A percentile compares a stretch with the other conserved stretches of the same genome.
These are phyloP conservation scores for Tychaedon coryphoeus DNA, from an alignment of 2,113 vertebrate genomes.

Conservation along the genomic window DNA sequence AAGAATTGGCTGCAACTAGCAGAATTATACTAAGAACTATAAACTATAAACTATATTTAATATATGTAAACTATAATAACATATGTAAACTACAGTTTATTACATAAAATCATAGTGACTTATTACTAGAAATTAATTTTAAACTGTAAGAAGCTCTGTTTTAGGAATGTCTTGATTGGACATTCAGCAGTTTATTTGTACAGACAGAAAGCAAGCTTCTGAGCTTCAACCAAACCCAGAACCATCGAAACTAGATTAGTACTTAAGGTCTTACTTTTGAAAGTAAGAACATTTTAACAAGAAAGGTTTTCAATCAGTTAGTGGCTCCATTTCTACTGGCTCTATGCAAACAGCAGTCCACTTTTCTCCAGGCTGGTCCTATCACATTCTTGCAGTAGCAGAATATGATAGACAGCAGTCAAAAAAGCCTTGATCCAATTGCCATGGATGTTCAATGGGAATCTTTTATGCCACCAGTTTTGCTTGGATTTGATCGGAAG, in stretches of 20 bases:
- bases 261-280: neutral
- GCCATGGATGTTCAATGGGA: neutral
- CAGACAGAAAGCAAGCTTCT: neutral
- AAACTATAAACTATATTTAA: too few species aligned
- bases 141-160: neutral
- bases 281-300: neutral
- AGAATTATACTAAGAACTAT: neutral
- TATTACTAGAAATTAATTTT: conserved; percentile 6
- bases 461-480: neutral
- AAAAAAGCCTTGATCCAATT: neutral
- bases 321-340: neutral
- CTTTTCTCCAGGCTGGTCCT: neutral
- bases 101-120: conserved; percentile 14
- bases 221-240: neutral
- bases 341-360: neutral
- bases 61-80: too few species aligned
- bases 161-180: neutral
- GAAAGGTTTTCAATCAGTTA: neutral
- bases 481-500: neutral
- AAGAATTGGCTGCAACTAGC: conserved; percentile 12
- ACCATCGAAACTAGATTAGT: neutral
- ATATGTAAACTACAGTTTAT: too few species aligned
- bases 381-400: neutral
- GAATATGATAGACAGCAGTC: neutral
- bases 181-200: neutral